Evolutionary conservation across 2,888 invertebrate genomes (phyloP).

Genomic region (Ectobius pallidus): DNA sequence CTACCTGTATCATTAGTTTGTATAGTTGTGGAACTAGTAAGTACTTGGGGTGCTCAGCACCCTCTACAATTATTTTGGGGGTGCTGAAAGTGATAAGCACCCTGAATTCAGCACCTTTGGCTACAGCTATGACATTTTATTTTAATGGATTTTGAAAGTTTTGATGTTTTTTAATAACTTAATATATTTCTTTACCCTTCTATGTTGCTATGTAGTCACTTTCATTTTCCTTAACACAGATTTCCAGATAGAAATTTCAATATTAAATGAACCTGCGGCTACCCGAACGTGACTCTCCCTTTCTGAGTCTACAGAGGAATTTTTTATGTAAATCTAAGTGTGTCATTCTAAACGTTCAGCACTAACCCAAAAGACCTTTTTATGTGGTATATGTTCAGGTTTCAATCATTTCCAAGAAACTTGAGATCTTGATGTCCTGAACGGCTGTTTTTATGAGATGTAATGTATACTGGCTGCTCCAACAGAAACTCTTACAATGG

Average conservation of each 20-base stretch:
- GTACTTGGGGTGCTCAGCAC: too few relatives aligned
- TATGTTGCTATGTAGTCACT: too few relatives aligned
- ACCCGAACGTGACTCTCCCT: constrained; percentile 82
- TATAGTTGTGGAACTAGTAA: too few relatives aligned
- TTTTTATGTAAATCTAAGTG: constrained; percentile 70
- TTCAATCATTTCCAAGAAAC: background rate
- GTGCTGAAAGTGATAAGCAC: too few relatives aligned
- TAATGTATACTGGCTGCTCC: background rate
- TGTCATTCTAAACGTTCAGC: background rate
- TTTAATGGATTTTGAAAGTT: too few relatives aligned
- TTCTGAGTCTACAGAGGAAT: constrained; percentile 79
- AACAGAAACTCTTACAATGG: too few relatives aligned
- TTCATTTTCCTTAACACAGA: constrained; percentile 22
- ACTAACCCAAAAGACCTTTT: background rate
- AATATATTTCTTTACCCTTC: too few relatives aligned
- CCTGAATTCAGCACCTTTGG: too few relatives aligned
- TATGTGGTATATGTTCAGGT: background rate
- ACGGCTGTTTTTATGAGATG: background rate
- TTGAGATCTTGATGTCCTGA: background rate
- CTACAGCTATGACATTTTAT: too few relatives aligned
- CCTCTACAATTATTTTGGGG: too few relatives aligned
- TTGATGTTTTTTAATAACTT: too few relatives aligned
- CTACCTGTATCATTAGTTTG: too few relatives aligned
- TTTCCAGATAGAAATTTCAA: constrained; percentile 80
- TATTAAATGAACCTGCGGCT: constrained; percentile 73